Evolutionary conservation across 1,140 invertebrate species (phyloP).

Genomic region (Centruroides vittatus): DNA sequence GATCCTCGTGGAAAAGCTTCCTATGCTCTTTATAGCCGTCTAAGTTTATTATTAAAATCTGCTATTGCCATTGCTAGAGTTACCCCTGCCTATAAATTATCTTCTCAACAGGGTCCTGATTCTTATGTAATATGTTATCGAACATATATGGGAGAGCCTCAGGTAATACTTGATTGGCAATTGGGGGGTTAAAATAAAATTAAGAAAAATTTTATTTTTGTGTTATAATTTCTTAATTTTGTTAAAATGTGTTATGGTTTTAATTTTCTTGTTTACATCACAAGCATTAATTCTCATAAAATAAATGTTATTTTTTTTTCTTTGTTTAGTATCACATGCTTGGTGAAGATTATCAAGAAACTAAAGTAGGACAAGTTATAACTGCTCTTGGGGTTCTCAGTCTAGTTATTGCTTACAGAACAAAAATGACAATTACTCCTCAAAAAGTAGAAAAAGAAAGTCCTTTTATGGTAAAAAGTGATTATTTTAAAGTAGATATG

Average conservation of each 20-base stretch:
- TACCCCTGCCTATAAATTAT: constrained; percentile 81
- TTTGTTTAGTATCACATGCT: constrained; percentile 20
- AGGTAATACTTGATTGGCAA: constrained; percentile 23
- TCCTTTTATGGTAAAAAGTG: constrained; percentile 71
- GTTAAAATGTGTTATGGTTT: not conserved
- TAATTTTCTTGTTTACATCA: not conserved
- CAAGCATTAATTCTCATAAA: not conserved
- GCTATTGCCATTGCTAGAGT: constrained; percentile 72
- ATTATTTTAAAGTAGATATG: constrained; percentile 66
- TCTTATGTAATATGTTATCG: constrained; percentile 81
- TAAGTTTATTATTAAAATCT: constrained; percentile 79
- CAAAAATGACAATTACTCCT: constrained; percentile 76
- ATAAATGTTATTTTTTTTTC: constrained; percentile 21
- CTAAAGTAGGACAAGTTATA: constrained; percentile 62
- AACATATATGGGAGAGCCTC: constrained; percentile 70
- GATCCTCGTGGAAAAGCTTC: constrained; percentile 6
- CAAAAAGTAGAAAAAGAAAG: constrained; percentile 49
- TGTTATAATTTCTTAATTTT: no score
- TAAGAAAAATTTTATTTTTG: no score
- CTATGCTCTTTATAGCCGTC: constrained; percentile 51
- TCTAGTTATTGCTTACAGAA: constrained; percentile 64
- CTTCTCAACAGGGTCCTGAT: constrained; percentile 63
- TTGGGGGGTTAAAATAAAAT: no score
- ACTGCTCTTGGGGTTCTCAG: constrained; percentile 66
- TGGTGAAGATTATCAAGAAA: constrained; percentile 55